Conservation (phyloP, 2,113 vertebrate species). For the Nanorana parkeri region DNA sequence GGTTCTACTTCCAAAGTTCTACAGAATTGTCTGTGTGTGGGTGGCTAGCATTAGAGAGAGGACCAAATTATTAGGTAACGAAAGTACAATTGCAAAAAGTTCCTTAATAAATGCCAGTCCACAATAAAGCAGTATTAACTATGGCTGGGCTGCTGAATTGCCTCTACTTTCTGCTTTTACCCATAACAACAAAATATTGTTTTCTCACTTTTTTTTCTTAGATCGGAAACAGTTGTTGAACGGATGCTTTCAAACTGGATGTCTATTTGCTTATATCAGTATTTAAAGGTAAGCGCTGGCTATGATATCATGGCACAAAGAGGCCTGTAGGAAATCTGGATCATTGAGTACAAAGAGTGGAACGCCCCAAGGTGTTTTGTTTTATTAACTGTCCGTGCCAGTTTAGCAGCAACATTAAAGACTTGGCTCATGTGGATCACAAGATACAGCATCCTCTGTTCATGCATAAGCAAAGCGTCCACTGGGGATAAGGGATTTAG, state of each 20-base stretch:
- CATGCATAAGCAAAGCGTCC: constrained; percentile 16
- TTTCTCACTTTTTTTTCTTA: constrained; percentile 61
- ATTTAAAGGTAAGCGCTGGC: constrained; percentile 84
- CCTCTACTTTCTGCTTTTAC: too few species aligned
- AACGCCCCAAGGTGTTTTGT: background rate
- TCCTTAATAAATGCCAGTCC: too few species aligned
- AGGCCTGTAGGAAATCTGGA: background rate
- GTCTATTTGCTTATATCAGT: constrained; percentile 98
- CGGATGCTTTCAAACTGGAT: constrained; percentile 99
- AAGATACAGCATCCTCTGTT: background rate
- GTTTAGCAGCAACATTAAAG: background rate
- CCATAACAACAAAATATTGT: background rate
- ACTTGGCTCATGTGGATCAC: background rate
- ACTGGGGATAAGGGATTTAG: background rate
- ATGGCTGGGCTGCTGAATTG: too few species aligned
- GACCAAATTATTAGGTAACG: too few species aligned
- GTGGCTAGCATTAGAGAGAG: too few species aligned
- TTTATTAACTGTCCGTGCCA: background rate
- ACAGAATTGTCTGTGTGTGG: too few species aligned
- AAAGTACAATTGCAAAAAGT: too few species aligned
- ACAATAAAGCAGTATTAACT: too few species aligned
- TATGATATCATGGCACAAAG: background rate
- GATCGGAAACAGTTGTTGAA: constrained; percentile 97
- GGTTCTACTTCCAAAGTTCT: too few species aligned
- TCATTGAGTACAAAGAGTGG: background rate